A percentile compares a stretch with the other conserved stretches of the same genome.
Evolutionary conservation across 2,113 vertebrate genomes (phyloP).

Genomic region (Lamprologus callipterus): DNA sequence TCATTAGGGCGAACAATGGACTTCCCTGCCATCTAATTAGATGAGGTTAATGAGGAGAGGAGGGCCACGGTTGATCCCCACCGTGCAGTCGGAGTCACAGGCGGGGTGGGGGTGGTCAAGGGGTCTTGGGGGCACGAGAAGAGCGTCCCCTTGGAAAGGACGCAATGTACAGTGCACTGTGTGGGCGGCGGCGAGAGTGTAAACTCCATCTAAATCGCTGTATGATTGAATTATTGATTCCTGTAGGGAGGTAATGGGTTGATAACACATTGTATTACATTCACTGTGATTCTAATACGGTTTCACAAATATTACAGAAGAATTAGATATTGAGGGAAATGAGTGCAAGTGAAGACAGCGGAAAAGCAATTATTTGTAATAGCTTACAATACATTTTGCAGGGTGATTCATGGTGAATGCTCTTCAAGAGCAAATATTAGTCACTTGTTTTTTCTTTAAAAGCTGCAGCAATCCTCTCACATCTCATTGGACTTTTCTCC

Average conservation of each 20-base stretch:
- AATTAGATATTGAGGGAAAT: background rate
- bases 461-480: background rate
- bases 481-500: background rate
- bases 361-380: background rate
- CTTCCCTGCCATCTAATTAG: slow-evolving; percentile 91
- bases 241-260: background rate
- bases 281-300: background rate
- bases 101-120: slow-evolving; percentile 27
- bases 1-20: slow-evolving; percentile 90
- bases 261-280: background rate
- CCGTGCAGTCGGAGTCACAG: slow-evolving; percentile 35
- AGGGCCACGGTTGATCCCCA: slow-evolving; percentile 63
- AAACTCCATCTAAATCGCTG: background rate
- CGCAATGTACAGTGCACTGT: background rate
- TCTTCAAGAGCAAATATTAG: background rate
- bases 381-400: background rate
- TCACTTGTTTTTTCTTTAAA: background rate
- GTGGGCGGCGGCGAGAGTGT: background rate
- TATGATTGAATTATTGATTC: slow-evolving; percentile 2
- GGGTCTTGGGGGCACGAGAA: background rate
- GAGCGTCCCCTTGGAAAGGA: background rate
- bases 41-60: slow-evolving; percentile 92
- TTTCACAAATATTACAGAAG: background rate
- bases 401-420: background rate
- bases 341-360: background rate